Conservation (phyloP, 1,140 invertebrate genomes). For the Drosophila saltans region DNA sequence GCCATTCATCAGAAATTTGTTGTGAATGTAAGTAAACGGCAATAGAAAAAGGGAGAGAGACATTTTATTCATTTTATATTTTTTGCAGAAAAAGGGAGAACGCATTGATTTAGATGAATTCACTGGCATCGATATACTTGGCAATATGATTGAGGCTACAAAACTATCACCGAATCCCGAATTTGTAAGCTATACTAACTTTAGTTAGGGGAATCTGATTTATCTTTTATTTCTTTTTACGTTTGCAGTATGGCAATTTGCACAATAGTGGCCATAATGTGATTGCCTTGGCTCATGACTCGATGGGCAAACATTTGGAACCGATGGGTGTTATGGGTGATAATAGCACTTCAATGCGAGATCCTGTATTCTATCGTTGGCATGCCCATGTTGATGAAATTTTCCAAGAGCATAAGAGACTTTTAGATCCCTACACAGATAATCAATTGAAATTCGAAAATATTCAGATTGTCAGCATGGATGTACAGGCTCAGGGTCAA, state of each 20-base stretch:
- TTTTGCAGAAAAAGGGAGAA: conserved; percentile 83
- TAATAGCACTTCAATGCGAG: conserved; percentile 89
- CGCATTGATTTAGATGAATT: conserved; percentile 86
- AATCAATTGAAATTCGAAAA: conserved; percentile 86
- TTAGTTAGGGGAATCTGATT: too few species aligned
- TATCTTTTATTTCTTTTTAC: conserved; percentile 83
- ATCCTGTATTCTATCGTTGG: conserved; percentile 94
- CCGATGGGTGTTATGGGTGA: conserved; percentile 88
- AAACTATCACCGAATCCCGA: conserved; percentile 88
- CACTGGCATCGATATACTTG: conserved; percentile 90
- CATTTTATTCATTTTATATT: background rate
- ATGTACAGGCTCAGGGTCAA: conserved; percentile 84
- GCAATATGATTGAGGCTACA: conserved; percentile 91
- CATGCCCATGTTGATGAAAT: conserved; percentile 92
- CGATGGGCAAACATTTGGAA: conserved; percentile 88
- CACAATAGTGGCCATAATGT: conserved; percentile 89
- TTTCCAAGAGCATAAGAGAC: conserved; percentile 90
- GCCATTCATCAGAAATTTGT: conserved; percentile 89
- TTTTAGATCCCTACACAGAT: conserved; percentile 86
- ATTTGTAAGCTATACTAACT: conserved; percentile 84
- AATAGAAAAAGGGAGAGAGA: background rate
- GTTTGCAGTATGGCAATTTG: conserved; percentile 87
- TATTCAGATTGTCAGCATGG: conserved; percentile 85
- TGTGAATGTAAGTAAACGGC: conserved; percentile 83
- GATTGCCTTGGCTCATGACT: conserved; percentile 89